Base-by-base conservation (phyloP, 2,113 vertebrate species). In the Hepsetus odoe region DNA sequence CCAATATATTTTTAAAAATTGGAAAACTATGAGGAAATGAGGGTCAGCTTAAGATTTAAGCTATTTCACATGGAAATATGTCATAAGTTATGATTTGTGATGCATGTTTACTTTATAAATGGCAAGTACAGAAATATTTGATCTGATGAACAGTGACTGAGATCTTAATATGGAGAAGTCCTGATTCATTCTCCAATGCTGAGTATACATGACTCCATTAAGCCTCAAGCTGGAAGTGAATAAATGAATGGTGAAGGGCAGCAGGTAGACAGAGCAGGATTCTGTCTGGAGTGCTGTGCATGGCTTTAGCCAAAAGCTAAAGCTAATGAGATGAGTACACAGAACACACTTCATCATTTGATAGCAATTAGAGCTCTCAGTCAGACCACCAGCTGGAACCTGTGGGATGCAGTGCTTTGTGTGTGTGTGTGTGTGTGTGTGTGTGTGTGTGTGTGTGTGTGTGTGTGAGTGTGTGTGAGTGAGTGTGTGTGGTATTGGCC, bases 321-420 rank as follows among this genome's bases (percentile, higher is more conserved):
- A 90, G 92, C 84, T 91, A 93, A 91, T 86, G 79, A 92, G 88
- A 95, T 94, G 94, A 94, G 91, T 90, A 87, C 78, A 85, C 84
- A 81, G 90, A 88, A 90, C 90, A 92, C 88, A 86, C 91, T 92
- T 91, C 92, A n/a, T 92, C 90, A 88, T 93, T 92, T 93, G 91
- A 93, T 94, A 91, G 91, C 94, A 96, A 95, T 96, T 95, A 95
- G 89, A 79, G 67, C 91, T 92, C 91, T 91, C 92, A 88, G 89
- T 93, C 93, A 92, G 81, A 89, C 89, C 90, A 94, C 94, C 97
- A 96, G 95, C 94, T 96, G 95, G 94, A 94, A 90, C 88, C 88
- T 64, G 75, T 73, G 42, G 55, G 28, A 40, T 76, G 26, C n/a
- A 7, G 38, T 26, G 42, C 28, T 3, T 0, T 24, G 5, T 2